Evolutionary conservation across 2,888 invertebrate genomes (phyloP).

Genomic region (Pocota personata): DNA sequence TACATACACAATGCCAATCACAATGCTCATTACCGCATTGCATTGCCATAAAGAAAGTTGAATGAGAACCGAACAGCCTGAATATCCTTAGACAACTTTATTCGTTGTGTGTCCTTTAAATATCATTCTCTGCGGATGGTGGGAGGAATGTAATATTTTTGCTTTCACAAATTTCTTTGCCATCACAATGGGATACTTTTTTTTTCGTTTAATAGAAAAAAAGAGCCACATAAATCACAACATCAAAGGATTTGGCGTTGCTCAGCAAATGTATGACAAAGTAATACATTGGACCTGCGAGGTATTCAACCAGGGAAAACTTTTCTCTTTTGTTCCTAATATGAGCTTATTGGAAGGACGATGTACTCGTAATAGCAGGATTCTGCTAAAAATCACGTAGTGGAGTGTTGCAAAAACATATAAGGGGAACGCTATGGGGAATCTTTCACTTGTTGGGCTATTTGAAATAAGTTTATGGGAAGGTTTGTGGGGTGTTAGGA

Average conservation of each 20-base stretch:
- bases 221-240: conserved; percentile 63
- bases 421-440: too few relatives aligned
- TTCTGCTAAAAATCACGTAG: too few relatives aligned
- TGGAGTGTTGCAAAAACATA: too few relatives aligned
- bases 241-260: conserved; percentile 69
- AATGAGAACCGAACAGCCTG: background rate
- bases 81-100: conserved; percentile 29
- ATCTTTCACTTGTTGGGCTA: too few relatives aligned
- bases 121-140: conserved; percentile 16
- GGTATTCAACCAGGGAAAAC: background rate
- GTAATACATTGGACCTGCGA: conserved; percentile 49
- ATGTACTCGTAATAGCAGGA: background rate
- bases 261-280: conserved; percentile 62
- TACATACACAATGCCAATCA: conserved; percentile 39
- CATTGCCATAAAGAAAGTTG: conserved; percentile 3
- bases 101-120: conserved; percentile 23
- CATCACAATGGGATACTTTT: conserved; percentile 54
- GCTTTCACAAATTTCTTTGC: conserved; percentile 45
- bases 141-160: conserved; percentile 27
- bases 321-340: conserved; percentile 8
- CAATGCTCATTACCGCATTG: conserved; percentile 51
- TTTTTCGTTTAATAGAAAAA: conserved; percentile 16
- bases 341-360: conserved; percentile 18
- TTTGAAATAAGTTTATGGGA: too few relatives aligned
- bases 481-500: too few relatives aligned